Evolutionary conservation across 2,113 vertebrate species (phyloP).

Genomic region (Alligator mississippiensis): DNA sequence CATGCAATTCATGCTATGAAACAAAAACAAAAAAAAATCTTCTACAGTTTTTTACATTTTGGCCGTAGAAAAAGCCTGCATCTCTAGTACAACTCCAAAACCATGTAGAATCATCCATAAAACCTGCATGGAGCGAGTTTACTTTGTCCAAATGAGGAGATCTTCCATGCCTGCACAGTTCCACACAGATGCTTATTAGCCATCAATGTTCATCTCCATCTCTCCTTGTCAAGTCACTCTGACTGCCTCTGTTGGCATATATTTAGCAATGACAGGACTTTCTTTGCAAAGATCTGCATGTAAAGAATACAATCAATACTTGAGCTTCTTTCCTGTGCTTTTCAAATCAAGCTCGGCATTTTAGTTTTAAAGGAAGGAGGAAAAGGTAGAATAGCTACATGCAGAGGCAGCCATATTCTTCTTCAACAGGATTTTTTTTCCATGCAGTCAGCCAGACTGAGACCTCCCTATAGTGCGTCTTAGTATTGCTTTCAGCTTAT

Average conservation of each 20-base stretch:
- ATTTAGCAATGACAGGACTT: constrained; percentile 94
- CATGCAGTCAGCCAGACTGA: constrained; percentile 84
- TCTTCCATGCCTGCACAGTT: constrained; percentile 83
- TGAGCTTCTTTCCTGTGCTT: constrained; percentile 85
- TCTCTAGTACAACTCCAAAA: constrained; percentile 82
- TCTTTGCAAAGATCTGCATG: constrained; percentile 95
- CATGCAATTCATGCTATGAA: constrained; percentile 96
- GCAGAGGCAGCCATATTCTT: constrained; percentile 87
- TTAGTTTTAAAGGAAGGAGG: constrained; percentile 81
- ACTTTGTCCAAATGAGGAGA: constrained; percentile 85
- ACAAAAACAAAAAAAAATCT: constrained; percentile 82
- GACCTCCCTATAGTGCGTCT: constrained; percentile 77
- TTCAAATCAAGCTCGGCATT: constrained; percentile 80
- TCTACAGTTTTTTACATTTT: constrained; percentile 86
- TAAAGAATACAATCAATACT: constrained; percentile 94
- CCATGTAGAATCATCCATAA: constrained; percentile 82
- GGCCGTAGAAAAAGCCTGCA: constrained; percentile 86
- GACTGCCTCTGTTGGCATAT: constrained; percentile 93
- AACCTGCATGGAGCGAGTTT: constrained; percentile 84
- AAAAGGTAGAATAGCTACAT: constrained; percentile 83
- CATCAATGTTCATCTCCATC: constrained; percentile 84
- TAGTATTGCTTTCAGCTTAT: constrained; percentile 79
- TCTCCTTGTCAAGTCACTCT: constrained; percentile 90
- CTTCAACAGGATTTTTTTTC: constrained; percentile 80
- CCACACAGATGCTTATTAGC: constrained; percentile 85